Evolutionary conservation across 2,797 vertebrate species (phyloP), one percentile per base, ranked within the genome.

Genomic region (Rousettus madagascariensis): DNA sequence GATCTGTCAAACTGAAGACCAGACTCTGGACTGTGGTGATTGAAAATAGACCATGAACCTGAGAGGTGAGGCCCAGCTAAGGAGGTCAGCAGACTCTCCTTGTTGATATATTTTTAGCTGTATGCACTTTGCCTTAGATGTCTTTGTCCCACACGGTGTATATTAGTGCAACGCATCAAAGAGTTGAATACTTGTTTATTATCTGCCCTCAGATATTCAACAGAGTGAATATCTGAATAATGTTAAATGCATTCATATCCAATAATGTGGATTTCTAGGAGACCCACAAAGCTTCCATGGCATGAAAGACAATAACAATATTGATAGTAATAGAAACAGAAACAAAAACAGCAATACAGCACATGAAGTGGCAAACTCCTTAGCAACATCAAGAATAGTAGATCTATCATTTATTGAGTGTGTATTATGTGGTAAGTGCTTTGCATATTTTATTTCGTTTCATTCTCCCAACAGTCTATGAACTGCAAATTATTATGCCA

Each of bases 21-120:
- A 91, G 84, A 59, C 75, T 89, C 65, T 84, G 75, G 55, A 91
- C 71, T 86, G 36, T 43, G 74, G 46, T 63, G 46, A 83, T 38
- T 95, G 84, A 96, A 96, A 97, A 96, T 82, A 96, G 90, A 95
- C 53, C 30, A 38, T 65, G 66, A 93, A 30, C 66, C 63, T 49
- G 38, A 84, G 86, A 85, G 86, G 86, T 30, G 46, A 57, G 33
- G 38, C 51, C 65, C 33, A 55, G 53, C 17, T 5, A 72, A 78
- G 28, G 15, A 91, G 72, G 69, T 69, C 86, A 83, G 68, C 33
- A 74, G 28, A 77, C 2, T 5, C 19, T 85, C 80, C 68, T 72
- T 83, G 2, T 30, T 41, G 30, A 65, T 72, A 20, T 61, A 77
- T 85, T 86, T 90, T 90, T 63, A 90, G 74, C 33, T 77, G 12